Evolutionary conservation across 1,140 invertebrate genomes (phyloP), one percentile per base, ranked within the genome.

Genomic region (Cydia fagiglandana): DNA sequence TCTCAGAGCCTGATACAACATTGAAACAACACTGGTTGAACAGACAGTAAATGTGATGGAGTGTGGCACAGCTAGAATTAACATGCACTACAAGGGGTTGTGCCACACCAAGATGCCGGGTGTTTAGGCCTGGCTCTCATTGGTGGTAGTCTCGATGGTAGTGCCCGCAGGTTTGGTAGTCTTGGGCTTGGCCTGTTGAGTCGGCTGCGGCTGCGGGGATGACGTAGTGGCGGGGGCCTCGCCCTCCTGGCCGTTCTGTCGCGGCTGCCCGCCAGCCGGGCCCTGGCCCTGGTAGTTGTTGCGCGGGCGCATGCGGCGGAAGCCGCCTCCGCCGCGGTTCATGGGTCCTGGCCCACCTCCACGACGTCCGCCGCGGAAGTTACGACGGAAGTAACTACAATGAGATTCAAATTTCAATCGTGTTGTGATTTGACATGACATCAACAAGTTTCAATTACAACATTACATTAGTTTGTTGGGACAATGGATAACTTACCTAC

Each of bases 81-180:
- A 84, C 78, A 84, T 84, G 79, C 83, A 88, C 85, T 88, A 88
- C 86, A 76, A 82, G 81, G 73, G 77, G 77, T 74, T 81, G 86
- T 85, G 85, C 87, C 88, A 84, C 87, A 84, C 78, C 24, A 50
- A 66, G 75, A 73, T 77, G 74, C 80, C 74, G 75, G 70, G 70
- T 74, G 73, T 78, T 85, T 88, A 93, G 82, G 92, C 92, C 86
- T 93, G 92, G 87, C 91, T 93, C 86, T 93, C 91, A 82, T 91
- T 90, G 80, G 91, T 91, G 78, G 91, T 91, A 73, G 89, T 86
- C 76, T 93, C 92, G 76, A 90, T 87, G 77, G 84, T 89, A 76
- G 88, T 83, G 78, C 83, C 85, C 73, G 85, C 78, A 56, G 86
- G 83, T 80, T 88, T 89, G 75, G 53, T 76, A 73, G 77, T 76